A percentile compares a stretch with the other conserved stretches of the same genome.
These are phyloP conservation scores for Ailuropoda melanoleuca DNA, from an alignment of 2,113 vertebrate species.

Conservation along the genomic window DNA sequence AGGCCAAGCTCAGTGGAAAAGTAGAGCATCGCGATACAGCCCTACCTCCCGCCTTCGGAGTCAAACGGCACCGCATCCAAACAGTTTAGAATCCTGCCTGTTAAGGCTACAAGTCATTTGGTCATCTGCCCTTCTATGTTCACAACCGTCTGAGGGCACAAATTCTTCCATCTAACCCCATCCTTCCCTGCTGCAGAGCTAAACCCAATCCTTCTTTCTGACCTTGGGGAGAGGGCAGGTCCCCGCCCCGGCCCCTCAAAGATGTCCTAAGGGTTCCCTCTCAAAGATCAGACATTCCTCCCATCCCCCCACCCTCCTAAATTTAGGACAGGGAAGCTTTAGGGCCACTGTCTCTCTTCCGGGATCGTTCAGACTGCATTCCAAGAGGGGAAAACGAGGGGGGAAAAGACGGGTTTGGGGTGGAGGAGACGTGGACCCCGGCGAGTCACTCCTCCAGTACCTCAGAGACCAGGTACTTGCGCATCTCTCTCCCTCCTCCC, in stretches of 20 bases:
- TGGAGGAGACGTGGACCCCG: background rate
- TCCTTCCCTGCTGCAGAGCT: background rate
- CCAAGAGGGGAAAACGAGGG: background rate
- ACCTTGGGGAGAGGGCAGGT: conserved; percentile 29
- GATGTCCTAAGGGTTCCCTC: background rate
- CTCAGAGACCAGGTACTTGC: background rate
- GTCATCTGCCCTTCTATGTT: background rate
- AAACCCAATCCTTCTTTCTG: conserved; percentile 14
- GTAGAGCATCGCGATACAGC: rapidly evolving
- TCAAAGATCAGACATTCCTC: background rate
- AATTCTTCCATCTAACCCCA: background rate
- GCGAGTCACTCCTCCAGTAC: background rate
- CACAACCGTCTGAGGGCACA: background rate
- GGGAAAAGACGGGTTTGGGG: rapidly evolving
- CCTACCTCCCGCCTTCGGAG: background rate
- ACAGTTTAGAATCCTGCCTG: conserved; percentile 67
- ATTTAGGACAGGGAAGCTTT: conserved; percentile 17
- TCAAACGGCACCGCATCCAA: conserved; percentile 34
- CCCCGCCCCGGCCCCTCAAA: background rate
- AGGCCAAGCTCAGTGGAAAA: background rate
- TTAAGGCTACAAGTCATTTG: background rate
- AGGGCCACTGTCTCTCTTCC: background rate
- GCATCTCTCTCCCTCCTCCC: background rate
- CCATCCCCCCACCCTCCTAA: conserved; percentile 59
- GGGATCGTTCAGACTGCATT: background rate